Conservation (phyloP, 2,797 vertebrate species). For the Gila robusta region DNA sequence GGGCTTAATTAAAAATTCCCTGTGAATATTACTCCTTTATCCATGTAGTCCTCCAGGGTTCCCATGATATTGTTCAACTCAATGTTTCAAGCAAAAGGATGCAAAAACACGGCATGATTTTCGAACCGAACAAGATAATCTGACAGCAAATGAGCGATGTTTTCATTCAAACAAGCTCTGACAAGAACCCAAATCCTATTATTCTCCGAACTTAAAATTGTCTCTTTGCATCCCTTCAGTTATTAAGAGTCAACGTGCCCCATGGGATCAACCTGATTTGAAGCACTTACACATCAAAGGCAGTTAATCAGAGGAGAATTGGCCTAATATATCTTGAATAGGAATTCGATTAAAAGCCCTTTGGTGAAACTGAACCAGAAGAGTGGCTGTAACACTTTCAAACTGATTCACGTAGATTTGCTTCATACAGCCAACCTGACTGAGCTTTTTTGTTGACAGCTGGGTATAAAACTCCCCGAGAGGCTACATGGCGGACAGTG, state of each 20-base stretch:
- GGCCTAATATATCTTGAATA: conserved; percentile 39
- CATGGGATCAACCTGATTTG: conserved; percentile 57
- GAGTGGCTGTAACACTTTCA: conserved; percentile 12
- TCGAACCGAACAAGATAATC: conserved; percentile 47
- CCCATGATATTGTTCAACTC: conserved; percentile 49
- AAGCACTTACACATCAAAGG: conserved; percentile 50
- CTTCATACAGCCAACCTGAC: conserved; percentile 46
- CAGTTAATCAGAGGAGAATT: conserved; percentile 52
- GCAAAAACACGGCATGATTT: conserved; percentile 37
- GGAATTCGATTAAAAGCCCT: conserved; percentile 32
- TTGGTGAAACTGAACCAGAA: conserved; percentile 34
- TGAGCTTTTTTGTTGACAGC: conserved; percentile 47
- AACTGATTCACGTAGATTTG: conserved; percentile 32
- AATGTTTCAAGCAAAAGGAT: conserved; percentile 52
- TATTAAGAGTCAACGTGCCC: conserved; percentile 56
- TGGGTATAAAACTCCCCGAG: conserved; percentile 19
- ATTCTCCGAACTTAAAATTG: conserved; percentile 45
- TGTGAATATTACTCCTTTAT: conserved; percentile 53
- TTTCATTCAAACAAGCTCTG: conserved; percentile 27
- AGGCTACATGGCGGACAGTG: conserved; percentile 43
- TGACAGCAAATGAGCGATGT: conserved; percentile 53
- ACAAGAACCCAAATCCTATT: conserved; percentile 50
- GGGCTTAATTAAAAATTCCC: conserved; percentile 66
- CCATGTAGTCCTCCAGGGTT: conserved; percentile 59
- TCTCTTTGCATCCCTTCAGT: conserved; percentile 60